phyloP scores from a whole-genome alignment of 2,888 invertebrate species.

The Pristionchus entomophagus region DNA sequence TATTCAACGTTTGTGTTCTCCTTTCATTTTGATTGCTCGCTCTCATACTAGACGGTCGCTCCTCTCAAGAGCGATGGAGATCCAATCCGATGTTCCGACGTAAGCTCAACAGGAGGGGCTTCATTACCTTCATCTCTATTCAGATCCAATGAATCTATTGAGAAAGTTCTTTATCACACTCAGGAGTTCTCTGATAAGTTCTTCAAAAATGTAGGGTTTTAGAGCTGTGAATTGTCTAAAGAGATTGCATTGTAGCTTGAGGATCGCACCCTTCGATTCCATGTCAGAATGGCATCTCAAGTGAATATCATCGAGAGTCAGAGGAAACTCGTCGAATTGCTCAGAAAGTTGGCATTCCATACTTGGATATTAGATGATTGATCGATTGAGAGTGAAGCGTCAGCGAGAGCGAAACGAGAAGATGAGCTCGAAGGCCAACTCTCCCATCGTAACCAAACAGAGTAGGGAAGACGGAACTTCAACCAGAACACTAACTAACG shows the following conservation, averaged over 20 bases:
- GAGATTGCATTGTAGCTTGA: not conserved
- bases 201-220: not conserved
- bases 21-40: not conserved
- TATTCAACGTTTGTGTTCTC: not conserved
- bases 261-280: slow-evolving; percentile 3
- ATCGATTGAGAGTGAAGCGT: slow-evolving; percentile 21
- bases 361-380: not conserved
- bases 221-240: not conserved
- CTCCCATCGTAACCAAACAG: not conserved
- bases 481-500: not conserved
- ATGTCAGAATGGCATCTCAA: slow-evolving; percentile 17
- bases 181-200: slow-evolving; percentile 14
- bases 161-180: not conserved
- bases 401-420: not conserved
- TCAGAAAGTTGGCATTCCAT: not conserved
- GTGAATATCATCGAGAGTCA: slow-evolving; percentile 27
- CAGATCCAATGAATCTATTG: slow-evolving; percentile 29
- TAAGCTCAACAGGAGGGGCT: too few relatives aligned
- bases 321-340: slow-evolving; percentile 15
- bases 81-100: not conserved
- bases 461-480: not conserved
- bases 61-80: not conserved
- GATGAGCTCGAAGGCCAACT: not conserved
- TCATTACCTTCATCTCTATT: too few relatives aligned
- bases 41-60: slow-evolving; percentile 29